These are phyloP conservation scores for Bathynomus jamesi DNA, from an alignment of 1,140 invertebrate genomes.

Conservation along the genomic window DNA sequence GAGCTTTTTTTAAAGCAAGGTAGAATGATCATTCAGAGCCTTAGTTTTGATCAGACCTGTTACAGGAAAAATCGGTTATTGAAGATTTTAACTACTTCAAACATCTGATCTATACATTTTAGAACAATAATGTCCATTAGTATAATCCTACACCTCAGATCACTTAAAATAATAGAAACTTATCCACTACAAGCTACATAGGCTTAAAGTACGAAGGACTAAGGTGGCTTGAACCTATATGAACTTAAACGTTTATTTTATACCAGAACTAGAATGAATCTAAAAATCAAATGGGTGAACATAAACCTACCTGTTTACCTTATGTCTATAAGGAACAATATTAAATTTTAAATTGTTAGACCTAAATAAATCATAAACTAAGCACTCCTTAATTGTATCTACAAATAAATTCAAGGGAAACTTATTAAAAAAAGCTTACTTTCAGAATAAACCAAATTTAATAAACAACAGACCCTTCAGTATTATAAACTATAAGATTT, in stretches of 20 bases:
- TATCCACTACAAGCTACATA: too few species aligned
- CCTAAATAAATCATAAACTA: too few species aligned
- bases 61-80: not conserved
- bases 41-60: not conserved
- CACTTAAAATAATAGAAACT: not conserved
- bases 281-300: not conserved
- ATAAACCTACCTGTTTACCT: not conserved
- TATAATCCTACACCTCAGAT: not conserved
- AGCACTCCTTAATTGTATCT: too few species aligned
- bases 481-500: too few species aligned
- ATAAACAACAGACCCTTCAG: too few species aligned
- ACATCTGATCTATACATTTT: not conserved
- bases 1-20: not conserved
- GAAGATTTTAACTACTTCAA: not conserved
- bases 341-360: too few species aligned
- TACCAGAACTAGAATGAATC: not conserved
- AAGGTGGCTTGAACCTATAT: too few species aligned
- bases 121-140: not conserved
- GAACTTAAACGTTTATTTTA: not conserved
- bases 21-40: not conserved
- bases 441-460: too few species aligned
- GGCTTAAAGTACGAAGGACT: too few species aligned
- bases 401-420: too few species aligned
- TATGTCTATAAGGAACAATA: too few species aligned
- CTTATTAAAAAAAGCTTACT: too few species aligned